phyloP scores from a whole-genome alignment of 64 coral and sea anemone genomes.

The Montipora sp. region DNA sequence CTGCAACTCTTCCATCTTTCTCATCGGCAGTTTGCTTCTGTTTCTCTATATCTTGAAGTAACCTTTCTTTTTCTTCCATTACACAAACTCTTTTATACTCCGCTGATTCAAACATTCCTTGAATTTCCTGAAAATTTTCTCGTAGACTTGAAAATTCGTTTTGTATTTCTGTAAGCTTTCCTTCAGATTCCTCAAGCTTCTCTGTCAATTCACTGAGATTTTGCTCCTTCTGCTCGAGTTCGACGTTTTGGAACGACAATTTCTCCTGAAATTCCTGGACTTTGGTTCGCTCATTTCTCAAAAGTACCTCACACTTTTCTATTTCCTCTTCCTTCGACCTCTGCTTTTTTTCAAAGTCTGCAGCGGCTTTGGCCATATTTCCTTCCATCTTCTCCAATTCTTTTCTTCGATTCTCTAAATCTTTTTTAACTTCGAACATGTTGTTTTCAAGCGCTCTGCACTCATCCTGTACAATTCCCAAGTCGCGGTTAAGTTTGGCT shows the following conservation, averaged over 20 bases:
- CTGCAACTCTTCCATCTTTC: not conserved
- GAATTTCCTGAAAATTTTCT: not conserved
- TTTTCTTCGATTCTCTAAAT: not conserved
- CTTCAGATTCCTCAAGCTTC: not conserved
- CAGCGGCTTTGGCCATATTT: not conserved
- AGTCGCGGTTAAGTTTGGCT: conserved; percentile 10
- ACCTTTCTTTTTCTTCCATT: not conserved
- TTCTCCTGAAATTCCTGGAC: not conserved
- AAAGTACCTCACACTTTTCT: not conserved
- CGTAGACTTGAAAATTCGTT: not conserved
- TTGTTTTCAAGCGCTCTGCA: not conserved
- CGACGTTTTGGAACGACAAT: not conserved
- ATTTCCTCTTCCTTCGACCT: conserved; percentile 1
- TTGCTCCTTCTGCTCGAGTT: not conserved
- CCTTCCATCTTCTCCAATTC: not conserved
- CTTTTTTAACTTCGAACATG: not conserved
- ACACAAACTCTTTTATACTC: not conserved
- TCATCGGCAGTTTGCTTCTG: not conserved
- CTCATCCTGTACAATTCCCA: not conserved
- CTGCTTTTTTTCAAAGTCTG: not conserved
- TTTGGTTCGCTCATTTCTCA: not conserved
- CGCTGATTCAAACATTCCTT: not conserved
- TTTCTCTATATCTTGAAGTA: conserved; percentile 12
- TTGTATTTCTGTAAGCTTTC: not conserved
- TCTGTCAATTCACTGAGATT: not conserved